A percentile compares a stretch with the other conserved stretches of the same genome.
Conservation (phyloP, 2,888 invertebrate species). For the Lamellibrachia satsuma region DNA sequence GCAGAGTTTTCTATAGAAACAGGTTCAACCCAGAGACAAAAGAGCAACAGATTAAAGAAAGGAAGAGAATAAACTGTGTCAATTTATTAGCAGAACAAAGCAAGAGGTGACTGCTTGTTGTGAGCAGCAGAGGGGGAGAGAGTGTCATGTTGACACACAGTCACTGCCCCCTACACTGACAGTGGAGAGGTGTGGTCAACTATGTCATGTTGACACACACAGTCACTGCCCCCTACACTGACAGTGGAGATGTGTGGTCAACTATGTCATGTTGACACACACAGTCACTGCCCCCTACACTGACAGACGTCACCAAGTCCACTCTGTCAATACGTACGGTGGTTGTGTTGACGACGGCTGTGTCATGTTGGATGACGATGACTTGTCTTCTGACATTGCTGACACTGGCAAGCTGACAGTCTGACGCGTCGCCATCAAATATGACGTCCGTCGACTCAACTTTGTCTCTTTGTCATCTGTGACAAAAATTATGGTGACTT, state of each 20-base stretch:
- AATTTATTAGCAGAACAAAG: not conserved
- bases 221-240: not conserved
- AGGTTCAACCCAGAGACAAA: not conserved
- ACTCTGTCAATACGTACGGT: not conserved
- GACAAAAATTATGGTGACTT: not conserved
- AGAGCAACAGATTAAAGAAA: not conserved
- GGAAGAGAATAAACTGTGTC: not conserved
- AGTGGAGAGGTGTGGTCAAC: not conserved
- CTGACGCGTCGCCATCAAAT: slow-evolving; percentile 82
- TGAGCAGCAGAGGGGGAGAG: not conserved
- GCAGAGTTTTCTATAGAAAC: not conserved
- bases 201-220: not conserved
- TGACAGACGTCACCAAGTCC: not conserved
- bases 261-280: not conserved
- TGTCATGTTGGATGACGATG: not conserved
- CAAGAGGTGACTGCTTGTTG: not conserved
- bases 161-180: not conserved
- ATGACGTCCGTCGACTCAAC: slow-evolving; percentile 86
- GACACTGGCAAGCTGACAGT: slow-evolving; percentile 7
- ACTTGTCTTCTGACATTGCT: not conserved
- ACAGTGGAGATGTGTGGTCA: no score
- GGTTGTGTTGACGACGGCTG: not conserved
- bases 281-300: not conserved
- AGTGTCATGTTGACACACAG: not conserved
- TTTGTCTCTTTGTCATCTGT: slow-evolving; percentile 73